phyloP scores from a whole-genome alignment of 2,797 vertebrate genomes.

The Sebastes baramenuke region DNA sequence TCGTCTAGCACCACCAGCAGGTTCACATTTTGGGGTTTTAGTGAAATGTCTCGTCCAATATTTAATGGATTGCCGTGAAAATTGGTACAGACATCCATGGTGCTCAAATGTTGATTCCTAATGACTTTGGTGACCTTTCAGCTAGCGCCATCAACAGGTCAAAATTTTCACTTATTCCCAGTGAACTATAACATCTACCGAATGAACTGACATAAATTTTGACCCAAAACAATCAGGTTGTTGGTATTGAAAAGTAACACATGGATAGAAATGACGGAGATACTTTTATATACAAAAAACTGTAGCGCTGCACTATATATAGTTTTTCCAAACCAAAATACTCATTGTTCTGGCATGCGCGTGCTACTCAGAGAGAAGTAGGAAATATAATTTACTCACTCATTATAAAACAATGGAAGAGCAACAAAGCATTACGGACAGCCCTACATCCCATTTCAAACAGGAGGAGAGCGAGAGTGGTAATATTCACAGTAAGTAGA shows the following conservation, averaged over 20 bases:
- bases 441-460: constrained; percentile 52
- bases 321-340: constrained; percentile 50
- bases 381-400: constrained; percentile 72
- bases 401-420: constrained; percentile 67
- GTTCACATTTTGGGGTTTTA: not conserved
- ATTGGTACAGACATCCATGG: not conserved
- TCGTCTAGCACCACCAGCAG: not conserved
- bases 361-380: constrained; percentile 57
- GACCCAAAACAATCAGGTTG: not conserved
- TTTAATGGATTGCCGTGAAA: not conserved
- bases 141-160: not conserved
- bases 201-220: not conserved
- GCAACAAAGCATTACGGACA: constrained; percentile 58
- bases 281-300: not conserved
- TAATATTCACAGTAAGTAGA: constrained; percentile 67
- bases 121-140: not conserved
- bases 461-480: constrained; percentile 52
- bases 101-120: not conserved
- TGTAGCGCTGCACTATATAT: not conserved
- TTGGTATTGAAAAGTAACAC: not conserved
- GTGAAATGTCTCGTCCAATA: not conserved
- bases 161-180: not conserved
- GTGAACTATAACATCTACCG: not conserved
- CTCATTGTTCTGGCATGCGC: constrained; percentile 58
- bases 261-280: not conserved